These are phyloP conservation scores for Pilophorus perplexus DNA, from an alignment of 2,888 invertebrate genomes.

Conservation along the genomic window DNA sequence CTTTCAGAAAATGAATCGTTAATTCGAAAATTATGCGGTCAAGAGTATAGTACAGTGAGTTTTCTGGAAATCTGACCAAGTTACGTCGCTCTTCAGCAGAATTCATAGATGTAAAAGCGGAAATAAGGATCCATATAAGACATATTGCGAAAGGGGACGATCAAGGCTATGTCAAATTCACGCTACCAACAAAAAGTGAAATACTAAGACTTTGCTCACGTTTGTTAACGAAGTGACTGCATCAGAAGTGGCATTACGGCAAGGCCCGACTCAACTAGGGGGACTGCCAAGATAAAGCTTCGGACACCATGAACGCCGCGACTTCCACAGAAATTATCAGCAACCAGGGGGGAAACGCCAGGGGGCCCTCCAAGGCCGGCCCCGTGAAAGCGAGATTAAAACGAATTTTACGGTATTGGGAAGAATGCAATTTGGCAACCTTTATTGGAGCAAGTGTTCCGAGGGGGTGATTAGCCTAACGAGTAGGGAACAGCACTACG, in stretches of 20 bases:
- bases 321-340: not conserved
- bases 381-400: slow-evolving; percentile 30
- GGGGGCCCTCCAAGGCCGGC: slow-evolving; percentile 25
- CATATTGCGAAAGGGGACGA: too few species aligned
- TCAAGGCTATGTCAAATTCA: too few species aligned
- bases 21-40: too few species aligned
- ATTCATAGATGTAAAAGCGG: too few species aligned
- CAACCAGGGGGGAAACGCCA: not conserved
- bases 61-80: too few species aligned
- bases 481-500: not conserved
- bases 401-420: slow-evolving; percentile 31
- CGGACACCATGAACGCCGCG: not conserved
- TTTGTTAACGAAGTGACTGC: not conserved
- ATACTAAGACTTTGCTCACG: not conserved
- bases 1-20: too few species aligned
- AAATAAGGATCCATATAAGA: too few species aligned
- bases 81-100: too few species aligned
- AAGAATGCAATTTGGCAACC: not conserved
- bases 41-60: too few species aligned
- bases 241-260: not conserved
- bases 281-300: not conserved
- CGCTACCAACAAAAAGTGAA: too few species aligned
- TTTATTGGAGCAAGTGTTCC: not conserved
- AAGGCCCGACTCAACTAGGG: not conserved
- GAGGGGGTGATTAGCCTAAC: not conserved